Conservation (phyloP, 2,888 invertebrate genomes). For the Ligdia adustata region DNA sequence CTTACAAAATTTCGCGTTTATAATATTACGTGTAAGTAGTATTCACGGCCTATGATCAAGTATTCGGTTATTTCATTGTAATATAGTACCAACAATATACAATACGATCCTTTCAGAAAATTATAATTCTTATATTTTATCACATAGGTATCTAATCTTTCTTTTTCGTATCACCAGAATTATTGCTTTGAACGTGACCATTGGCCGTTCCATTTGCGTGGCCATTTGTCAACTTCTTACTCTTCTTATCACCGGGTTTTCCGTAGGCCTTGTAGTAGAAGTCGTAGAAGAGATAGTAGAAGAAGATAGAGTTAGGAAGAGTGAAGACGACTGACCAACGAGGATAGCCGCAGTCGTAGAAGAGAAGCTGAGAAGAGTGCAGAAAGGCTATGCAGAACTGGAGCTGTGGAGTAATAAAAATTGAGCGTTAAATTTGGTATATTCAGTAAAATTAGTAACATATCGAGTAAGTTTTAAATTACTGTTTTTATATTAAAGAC, state of each 20-base stretch:
- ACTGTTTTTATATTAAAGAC: too few relatives aligned
- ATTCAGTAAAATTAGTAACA: too few relatives aligned
- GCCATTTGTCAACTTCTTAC: slow-evolving; percentile 47
- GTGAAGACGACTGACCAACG: slow-evolving; percentile 92
- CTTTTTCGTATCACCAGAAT: slow-evolving; percentile 34
- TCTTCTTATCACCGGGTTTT: slow-evolving; percentile 57
- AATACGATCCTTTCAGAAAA: neutral
- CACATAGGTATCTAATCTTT: slow-evolving; percentile 29
- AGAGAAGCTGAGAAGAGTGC: slow-evolving; percentile 93
- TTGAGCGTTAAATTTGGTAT: too few relatives aligned
- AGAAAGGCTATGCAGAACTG: slow-evolving; percentile 95
- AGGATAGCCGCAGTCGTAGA: slow-evolving; percentile 95
- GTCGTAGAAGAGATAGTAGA: slow-evolving; percentile 95
- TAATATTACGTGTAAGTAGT: too few relatives aligned
- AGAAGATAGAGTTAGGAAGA: slow-evolving; percentile 95
- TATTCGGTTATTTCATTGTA: too few relatives aligned
- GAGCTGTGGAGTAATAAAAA: slow-evolving; percentile 80
- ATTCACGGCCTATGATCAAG: too few relatives aligned
- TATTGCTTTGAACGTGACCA: slow-evolving; percentile 37
- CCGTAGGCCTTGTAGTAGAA: slow-evolving; percentile 94
- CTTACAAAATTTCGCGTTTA: too few relatives aligned
- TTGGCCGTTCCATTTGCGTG: slow-evolving; percentile 39
- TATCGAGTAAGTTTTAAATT: too few relatives aligned
- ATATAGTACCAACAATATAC: too few relatives aligned
- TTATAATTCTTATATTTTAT: slow-evolving; percentile 3